Base-by-base conservation (phyloP, 2,113 vertebrate species). In the Crotalus tigris region DNA sequence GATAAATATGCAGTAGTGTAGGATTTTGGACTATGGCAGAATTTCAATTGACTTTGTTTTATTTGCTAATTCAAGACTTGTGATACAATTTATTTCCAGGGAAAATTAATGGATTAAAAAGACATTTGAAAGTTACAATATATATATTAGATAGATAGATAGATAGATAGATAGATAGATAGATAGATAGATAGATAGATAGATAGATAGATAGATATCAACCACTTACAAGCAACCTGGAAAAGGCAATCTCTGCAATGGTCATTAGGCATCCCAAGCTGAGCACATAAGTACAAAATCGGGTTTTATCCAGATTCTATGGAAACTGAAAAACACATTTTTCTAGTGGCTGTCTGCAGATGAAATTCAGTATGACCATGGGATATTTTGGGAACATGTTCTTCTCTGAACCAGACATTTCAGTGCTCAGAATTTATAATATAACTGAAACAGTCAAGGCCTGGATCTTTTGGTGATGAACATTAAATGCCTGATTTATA, bases 1-100 rank as follows among this genome's bases (percentile, higher is more conserved):
- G 75, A 90, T 39, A 93, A 85, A 90, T 90, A 93, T 59, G 19
- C 10, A 85, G 10, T 51, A 59, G 85, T 85, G 11, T n/a, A 86
- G 46, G 21, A 58, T 86, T 86, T 85, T 54, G 9, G 29, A 90
- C n/a, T 90, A 8, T 61, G 81, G 7, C 46, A 24, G 75, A 93
- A 90, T 90, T 90, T 85, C 92, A 93, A 39, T 44, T 59, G 44
- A 59, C 88, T 49, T 89, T 88, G 23, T 53, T 75, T 92, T 93
- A 85, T 61, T 44, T 53, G 8, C 88, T 90, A 54, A 90, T 86
- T 90, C 29, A 61, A 17, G 15, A 23, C 21, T 75, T 55, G 59
- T 17, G 55, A 89, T 57, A 58, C 51, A 39, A 53, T 39, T 85
- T 39, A 86, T 90, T 90, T 29, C 51, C 26, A 59, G 33, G 87